phyloP scores from a whole-genome alignment of 2,888 invertebrate species.

The Phaonia tiefii region DNA sequence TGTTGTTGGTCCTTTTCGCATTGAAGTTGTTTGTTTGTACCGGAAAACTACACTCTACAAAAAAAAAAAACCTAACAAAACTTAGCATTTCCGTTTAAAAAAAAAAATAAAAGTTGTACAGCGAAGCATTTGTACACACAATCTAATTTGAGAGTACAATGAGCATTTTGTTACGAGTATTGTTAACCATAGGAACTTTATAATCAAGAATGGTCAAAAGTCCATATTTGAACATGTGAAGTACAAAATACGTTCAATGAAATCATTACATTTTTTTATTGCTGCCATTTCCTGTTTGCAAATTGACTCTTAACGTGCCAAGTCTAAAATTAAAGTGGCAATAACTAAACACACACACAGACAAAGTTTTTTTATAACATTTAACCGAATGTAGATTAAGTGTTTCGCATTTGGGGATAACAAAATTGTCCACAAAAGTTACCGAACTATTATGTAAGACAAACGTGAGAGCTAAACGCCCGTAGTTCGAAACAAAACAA shows the following conservation, averaged over 20 bases:
- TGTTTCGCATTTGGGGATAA: too few relatives aligned
- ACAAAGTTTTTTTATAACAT: too few relatives aligned
- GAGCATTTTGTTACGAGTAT: slow-evolving; percentile 9
- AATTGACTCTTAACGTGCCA: slow-evolving; percentile 38
- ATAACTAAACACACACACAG: not conserved
- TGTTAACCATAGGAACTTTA: slow-evolving; percentile 18
- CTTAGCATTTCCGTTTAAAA: not conserved
- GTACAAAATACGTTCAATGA: not conserved
- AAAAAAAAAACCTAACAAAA: not conserved
- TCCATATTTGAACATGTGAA: not conserved
- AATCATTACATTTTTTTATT: slow-evolving; percentile 20
- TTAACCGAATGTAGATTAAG: too few relatives aligned
- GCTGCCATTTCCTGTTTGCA: slow-evolving; percentile 31
- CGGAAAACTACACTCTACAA: not conserved
- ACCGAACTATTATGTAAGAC: too few relatives aligned
- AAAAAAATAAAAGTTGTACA: not conserved
- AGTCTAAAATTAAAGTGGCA: slow-evolving; percentile 15
- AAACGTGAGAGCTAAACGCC: too few relatives aligned
- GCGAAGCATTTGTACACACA: slow-evolving; percentile 1
- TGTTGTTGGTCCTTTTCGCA: not conserved
- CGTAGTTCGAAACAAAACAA: too few relatives aligned
- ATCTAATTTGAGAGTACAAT: slow-evolving; percentile 30
- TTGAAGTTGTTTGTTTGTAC: not conserved
- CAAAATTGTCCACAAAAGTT: too few relatives aligned
- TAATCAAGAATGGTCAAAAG: slow-evolving; percentile 9